Evolutionary conservation across 2,888 invertebrate species (phyloP).

Genomic region (Tetropium fuscum): DNA sequence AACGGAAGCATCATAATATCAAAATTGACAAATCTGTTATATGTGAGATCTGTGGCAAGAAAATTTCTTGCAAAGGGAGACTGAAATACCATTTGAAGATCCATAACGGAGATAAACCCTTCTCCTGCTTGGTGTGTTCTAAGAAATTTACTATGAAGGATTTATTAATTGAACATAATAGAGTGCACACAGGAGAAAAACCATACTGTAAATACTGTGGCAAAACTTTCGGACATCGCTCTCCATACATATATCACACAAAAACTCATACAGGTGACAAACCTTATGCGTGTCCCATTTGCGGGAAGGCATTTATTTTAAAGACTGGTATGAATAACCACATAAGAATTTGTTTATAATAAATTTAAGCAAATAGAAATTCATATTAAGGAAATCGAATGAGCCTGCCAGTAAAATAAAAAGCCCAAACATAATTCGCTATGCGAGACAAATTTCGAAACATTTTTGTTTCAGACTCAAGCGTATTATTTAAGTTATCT

Average conservation of each 20-base stretch:
- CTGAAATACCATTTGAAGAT: conserved; percentile 60
- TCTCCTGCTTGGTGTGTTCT: conserved; percentile 58
- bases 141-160: conserved; percentile 67
- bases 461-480: no score
- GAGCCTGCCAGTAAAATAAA: no score
- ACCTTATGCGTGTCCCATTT: conserved; percentile 67
- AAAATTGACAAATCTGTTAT: conserved; percentile 65
- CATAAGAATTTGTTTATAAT: conserved; percentile 35
- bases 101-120: conserved; percentile 66
- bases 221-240: conserved; percentile 67
- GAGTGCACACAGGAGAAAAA: conserved; percentile 61
- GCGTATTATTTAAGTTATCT: no score
- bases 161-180: conserved; percentile 58
- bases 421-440: no score
- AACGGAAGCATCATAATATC: conserved; percentile 49
- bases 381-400: no score
- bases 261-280: conserved; percentile 73
- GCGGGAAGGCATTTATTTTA: conserved; percentile 67
- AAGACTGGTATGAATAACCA: conserved; percentile 36
- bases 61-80: conserved; percentile 59
- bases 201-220: conserved; percentile 57
- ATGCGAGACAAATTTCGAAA: no score
- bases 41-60: conserved; percentile 62
- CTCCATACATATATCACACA: conserved; percentile 71
- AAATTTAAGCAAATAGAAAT: no score